phyloP scores from a whole-genome alignment of 2,888 invertebrate genomes.

The Leuctra nigra region DNA sequence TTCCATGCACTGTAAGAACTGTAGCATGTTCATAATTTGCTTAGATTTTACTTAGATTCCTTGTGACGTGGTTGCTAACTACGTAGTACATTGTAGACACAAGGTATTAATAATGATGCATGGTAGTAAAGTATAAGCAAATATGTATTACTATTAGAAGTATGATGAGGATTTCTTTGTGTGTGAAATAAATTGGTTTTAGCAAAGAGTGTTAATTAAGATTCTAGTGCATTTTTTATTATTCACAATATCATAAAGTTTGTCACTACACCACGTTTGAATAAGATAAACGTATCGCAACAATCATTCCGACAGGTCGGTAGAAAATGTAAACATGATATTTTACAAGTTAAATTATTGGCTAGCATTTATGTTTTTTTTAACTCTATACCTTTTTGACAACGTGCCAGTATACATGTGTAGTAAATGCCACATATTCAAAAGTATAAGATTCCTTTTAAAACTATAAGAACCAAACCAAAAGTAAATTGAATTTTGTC shows the following conservation, averaged over 20 bases:
- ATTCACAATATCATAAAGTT: conserved; percentile 24
- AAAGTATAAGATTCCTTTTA: conserved; percentile 2
- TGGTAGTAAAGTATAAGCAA: too few species aligned
- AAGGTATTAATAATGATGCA: too few species aligned
- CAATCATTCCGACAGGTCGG: conserved; percentile 15
- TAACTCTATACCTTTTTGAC: neutral
- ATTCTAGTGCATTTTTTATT: conserved; percentile 22
- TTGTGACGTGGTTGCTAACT: too few species aligned
- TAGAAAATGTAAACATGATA: conserved; percentile 2
- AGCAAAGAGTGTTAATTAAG: too few species aligned
- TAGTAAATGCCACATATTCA: conserved; percentile 15
- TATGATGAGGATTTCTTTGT: too few species aligned
- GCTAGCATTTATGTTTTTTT: conserved; percentile 1
- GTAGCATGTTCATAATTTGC: too few species aligned
- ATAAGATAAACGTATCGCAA: conserved; percentile 16
- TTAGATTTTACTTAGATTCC: too few species aligned
- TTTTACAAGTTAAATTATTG: conserved; percentile 14
- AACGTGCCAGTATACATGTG: conserved; percentile 2
- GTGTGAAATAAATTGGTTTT: too few species aligned
- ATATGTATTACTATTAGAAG: too few species aligned
- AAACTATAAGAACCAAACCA: neutral
- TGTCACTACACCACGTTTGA: conserved; percentile 18
- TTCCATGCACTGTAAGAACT: too few species aligned
- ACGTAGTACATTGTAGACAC: too few species aligned
- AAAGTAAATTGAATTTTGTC: too few species aligned